Conservation (phyloP, 2,888 invertebrate genomes). For the Torymus auratus region DNA sequence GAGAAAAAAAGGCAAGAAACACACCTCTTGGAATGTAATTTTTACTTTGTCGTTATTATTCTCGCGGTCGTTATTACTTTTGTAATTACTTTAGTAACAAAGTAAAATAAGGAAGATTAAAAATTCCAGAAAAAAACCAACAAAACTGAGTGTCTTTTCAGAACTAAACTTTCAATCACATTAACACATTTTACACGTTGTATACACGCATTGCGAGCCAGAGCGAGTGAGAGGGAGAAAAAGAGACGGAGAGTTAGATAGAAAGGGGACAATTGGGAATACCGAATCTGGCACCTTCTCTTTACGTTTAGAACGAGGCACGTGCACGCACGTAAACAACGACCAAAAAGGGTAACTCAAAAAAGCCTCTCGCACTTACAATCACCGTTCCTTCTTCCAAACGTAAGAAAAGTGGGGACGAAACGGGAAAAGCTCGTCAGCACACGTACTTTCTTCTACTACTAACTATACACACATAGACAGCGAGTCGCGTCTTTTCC, state of each 20-base stretch:
- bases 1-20: too few relatives aligned
- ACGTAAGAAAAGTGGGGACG: conserved; percentile 6
- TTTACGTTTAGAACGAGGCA: background rate
- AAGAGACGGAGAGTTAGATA: background rate
- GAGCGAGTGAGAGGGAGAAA: conserved; percentile 43
- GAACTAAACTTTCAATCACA: conserved; percentile 46
- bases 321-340: conserved; percentile 19
- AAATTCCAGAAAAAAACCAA: conserved; percentile 56
- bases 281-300: background rate
- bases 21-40: conserved; percentile 59
- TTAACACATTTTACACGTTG: conserved; percentile 22
- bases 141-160: conserved; percentile 54
- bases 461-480: too few relatives aligned
- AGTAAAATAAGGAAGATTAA: conserved; percentile 61
- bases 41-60: conserved; percentile 61
- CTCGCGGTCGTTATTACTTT: conserved; percentile 61
- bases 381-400: conserved; percentile 11
- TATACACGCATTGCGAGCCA: conserved; percentile 6
- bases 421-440: background rate
- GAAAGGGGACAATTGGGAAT: too few relatives aligned
- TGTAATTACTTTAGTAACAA: conserved; percentile 63
- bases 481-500: conserved; percentile 8
- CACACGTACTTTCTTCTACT: too few relatives aligned
- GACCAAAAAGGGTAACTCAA: too few relatives aligned
- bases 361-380: too few relatives aligned